Evolutionary conservation across 2,113 vertebrate species (phyloP), one percentile per base, ranked within the genome.

Genomic region (Corythoichthys haematopterus): DNA sequence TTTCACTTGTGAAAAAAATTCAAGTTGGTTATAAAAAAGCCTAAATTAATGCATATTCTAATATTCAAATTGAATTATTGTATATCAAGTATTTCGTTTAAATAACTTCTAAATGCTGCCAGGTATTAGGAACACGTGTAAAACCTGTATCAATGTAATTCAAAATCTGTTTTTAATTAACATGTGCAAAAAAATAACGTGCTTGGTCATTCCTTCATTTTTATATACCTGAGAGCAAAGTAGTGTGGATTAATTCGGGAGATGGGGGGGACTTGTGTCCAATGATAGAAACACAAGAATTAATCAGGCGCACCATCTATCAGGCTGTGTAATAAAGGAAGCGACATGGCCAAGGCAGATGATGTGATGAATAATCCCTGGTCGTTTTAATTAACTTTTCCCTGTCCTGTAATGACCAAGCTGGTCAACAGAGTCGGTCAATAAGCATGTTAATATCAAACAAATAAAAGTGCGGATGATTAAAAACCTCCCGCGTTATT

Each of bases 371-470:
- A 98, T 95, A 95, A 95, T 95, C 95, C 94, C 93, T 93, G 95
- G 95, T 98, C 94, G 94, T 96, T 98, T 98, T 98, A 98, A 98
- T 98, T 98, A 98, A 99, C 96, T 98, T 98, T 98, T 96, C 94
- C 94, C 94, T 95, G 96, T 98, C 95, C 94, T 95, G 94, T 97
- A 98, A 98, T 98, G 95, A 95, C 95, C 95, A 96, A 93, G 94
- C 94, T 96, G 96, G 96, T 98, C 96, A 98, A 96, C 95, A 95
- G 94, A 95, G 92, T 93, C 94, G 95, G 95, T 98, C 96, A 98
- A 98, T 99, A 96, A 98, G 95, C 94, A 96, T 98, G 95, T 97
- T 98, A 98, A 98, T 97, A 98, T 96, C 96, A 98, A 97, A 97
- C 96, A 97, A 98, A 97, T 98, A 99, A 98, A 97, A 99, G 92